Base-by-base conservation (phyloP, 2,113 vertebrate genomes). In the Ctenodactylus gundi region DNA sequence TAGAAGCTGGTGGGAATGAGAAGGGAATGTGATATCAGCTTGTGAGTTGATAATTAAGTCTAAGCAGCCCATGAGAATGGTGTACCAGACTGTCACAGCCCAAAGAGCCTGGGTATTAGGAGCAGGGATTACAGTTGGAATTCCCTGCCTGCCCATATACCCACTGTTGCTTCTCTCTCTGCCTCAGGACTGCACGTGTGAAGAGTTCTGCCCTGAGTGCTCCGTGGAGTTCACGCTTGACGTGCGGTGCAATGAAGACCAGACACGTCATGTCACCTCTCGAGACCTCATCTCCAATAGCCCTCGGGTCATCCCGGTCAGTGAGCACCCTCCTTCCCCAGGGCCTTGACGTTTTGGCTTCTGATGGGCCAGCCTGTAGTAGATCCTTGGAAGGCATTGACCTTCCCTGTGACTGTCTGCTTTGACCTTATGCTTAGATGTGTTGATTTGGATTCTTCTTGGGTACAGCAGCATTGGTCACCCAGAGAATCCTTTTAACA, bases 171-270 rank as follows among this genome's bases (percentile, higher is more conserved):
- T 60, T 70, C 41, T 82, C 57, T 21, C 13, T 0, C 0, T 39
- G 13, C 94, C 78, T 4, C 97, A 99, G 99, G 99, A 99, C 97
- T 99, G 99, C 82, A 99, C 99, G 0, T 99, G 99, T 78, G 99
- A 99, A 7, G 99, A 99, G 90, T 99, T 99, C 97, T 99, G 99
- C 90, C 99, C 99, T 0, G 99, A 99, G 93, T 99, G 99, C 95
- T 99, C 99, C 0, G 99, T 99, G 77, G 99, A 99, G 97, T 98
- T 99, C 97, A 99, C 99, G 0, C 97, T 99, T 0, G 99, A 99
- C 0, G 99, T 99, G 9, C 98, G 99, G 17, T 99, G 99, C 85
- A 99, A 99, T 0, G 99, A 99, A 73, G 99, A 99, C 97, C 99
- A 99, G 98, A 99, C 99, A 0, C 99, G 99, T 3, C 99, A 99